phyloP scores from a whole-genome alignment of 2,113 vertebrate genomes.

The Labeo rohita region DNA sequence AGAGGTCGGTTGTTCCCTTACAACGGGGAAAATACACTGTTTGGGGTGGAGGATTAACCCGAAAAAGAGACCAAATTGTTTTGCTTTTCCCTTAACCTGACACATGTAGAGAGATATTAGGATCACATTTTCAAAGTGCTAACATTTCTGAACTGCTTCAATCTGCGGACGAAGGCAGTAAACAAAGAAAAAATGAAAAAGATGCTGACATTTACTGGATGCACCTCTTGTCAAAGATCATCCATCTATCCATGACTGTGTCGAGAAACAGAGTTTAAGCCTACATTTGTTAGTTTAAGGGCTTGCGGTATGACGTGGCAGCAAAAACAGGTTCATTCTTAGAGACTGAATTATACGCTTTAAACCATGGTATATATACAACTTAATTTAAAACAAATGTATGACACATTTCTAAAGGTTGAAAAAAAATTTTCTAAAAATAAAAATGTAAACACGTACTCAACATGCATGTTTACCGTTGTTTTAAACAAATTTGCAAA shows the following conservation, averaged over 20 bases:
- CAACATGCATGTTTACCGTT: neutral
- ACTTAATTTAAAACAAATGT: neutral
- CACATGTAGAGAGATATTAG: slow-evolving; percentile 52
- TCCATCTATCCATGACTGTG: slow-evolving; percentile 21
- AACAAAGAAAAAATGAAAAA: neutral
- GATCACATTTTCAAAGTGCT: slow-evolving; percentile 46
- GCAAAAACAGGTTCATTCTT: neutral
- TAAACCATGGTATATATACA: neutral
- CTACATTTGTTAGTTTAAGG: neutral
- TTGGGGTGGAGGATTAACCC: slow-evolving; percentile 24
- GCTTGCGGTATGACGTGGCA: neutral
- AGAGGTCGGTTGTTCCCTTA: slow-evolving; percentile 22
- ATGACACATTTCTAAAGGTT: too few species aligned
- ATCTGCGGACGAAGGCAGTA: neutral
- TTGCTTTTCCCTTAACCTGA: slow-evolving; percentile 46
- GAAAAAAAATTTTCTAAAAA: too few species aligned
- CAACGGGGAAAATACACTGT: slow-evolving; percentile 31
- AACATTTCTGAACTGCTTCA: slow-evolving; percentile 36
- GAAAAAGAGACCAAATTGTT: slow-evolving; percentile 18
- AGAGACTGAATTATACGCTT: neutral
- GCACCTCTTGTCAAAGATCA: slow-evolving; percentile 15
- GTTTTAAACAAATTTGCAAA: neutral
- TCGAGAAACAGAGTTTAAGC: neutral
- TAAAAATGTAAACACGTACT: too few species aligned
- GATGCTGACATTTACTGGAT: slow-evolving; percentile 29